phyloP scores from a whole-genome alignment of 37 sponge, comb jelly and placozoan genomes.

The Chondrosia reniformis region DNA sequence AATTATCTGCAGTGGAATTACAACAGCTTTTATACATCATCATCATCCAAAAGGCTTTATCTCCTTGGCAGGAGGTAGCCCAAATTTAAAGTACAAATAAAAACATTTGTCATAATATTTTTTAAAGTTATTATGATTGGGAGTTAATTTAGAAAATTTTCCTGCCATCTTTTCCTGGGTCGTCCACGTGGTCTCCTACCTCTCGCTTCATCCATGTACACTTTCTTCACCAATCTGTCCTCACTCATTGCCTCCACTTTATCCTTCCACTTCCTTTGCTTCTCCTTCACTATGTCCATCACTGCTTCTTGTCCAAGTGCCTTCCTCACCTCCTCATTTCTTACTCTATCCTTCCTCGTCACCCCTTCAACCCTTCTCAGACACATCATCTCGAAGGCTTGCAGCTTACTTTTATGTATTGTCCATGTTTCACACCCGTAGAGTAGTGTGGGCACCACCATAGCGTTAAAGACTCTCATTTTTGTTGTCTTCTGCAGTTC shows the following conservation, averaged over 20 bases:
- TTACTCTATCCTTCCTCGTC: not conserved
- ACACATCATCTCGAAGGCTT: not conserved
- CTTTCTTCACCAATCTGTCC: not conserved
- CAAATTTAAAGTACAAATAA: too few relatives aligned
- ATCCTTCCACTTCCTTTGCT: not conserved
- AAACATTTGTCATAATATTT: too few relatives aligned
- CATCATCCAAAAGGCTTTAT: too few relatives aligned
- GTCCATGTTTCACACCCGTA: conserved; percentile 10
- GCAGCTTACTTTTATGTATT: not conserved
- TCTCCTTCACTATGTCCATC: not conserved
- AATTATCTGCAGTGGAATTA: too few relatives aligned
- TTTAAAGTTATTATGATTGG: too few relatives aligned
- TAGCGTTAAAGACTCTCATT: not conserved
- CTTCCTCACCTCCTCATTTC: not conserved
- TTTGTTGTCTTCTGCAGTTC: not conserved
- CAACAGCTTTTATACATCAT: too few relatives aligned
- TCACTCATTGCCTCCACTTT: not conserved
- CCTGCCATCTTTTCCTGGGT: conserved; percentile 19
- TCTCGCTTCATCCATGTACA: not conserved
- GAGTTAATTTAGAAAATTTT: too few relatives aligned
- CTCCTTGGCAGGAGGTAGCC: too few relatives aligned
- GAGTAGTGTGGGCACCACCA: conserved; percentile 1
- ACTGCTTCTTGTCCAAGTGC: not conserved
- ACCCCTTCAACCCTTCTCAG: conserved; percentile 15
- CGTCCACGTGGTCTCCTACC: too few relatives aligned